Conservation (phyloP, 2,797 vertebrate species). For the Falco cherrug region DNA sequence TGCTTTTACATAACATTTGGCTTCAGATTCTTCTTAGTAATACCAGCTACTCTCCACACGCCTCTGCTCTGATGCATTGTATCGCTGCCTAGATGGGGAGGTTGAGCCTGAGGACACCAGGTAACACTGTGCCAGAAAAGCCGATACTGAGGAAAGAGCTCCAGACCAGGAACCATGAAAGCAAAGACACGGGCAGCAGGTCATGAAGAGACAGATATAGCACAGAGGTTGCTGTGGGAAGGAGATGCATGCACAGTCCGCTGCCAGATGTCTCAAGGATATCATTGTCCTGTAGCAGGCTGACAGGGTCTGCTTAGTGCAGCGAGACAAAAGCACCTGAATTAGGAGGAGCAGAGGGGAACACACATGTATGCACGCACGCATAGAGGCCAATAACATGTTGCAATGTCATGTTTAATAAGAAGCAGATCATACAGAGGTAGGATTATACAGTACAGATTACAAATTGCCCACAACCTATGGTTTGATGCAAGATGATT, state of each 20-base stretch:
- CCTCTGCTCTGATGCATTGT: background rate
- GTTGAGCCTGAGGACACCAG: background rate
- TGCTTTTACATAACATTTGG: background rate
- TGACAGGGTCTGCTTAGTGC: rapidly evolving
- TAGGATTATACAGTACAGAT: background rate
- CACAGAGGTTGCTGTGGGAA: too few relatives aligned
- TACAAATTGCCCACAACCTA: background rate
- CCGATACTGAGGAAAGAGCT: background rate
- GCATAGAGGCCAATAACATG: background rate
- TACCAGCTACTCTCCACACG: rapidly evolving
- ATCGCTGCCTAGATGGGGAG: background rate
- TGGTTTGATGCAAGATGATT: background rate
- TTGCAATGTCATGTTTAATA: conserved; percentile 46
- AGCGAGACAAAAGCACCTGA: background rate
- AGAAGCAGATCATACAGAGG: background rate
- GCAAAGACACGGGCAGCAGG: background rate
- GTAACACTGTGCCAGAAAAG: background rate
- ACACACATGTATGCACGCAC: background rate
- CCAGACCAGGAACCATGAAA: background rate
- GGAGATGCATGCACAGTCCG: background rate
- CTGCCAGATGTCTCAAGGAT: rapidly evolving
- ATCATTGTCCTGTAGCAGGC: background rate
- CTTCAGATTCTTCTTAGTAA: background rate
- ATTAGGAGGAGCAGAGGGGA: background rate
- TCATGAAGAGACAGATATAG: background rate